Percentiles rank a stretch among this genome's conserved stretches.
Conservation (phyloP, 2,797 vertebrate species). For the Acanthornis magna region DNA sequence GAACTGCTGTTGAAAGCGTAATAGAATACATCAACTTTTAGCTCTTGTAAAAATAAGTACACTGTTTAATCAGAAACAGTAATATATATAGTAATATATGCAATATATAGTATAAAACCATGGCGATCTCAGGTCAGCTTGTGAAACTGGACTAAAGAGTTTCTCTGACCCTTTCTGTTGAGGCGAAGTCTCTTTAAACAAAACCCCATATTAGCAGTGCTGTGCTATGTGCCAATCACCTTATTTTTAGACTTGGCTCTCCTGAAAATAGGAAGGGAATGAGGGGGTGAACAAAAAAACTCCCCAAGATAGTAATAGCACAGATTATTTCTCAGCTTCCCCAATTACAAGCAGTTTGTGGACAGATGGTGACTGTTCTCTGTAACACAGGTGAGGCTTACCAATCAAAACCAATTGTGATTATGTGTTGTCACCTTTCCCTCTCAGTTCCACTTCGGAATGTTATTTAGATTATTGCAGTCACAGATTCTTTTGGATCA, state of each 20-base stretch:
- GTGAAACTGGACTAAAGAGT: not conserved
- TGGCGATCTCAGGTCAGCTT: not conserved
- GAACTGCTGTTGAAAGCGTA: constrained; percentile 26
- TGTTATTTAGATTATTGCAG: not conserved
- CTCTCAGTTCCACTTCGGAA: not conserved
- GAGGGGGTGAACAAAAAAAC: not conserved
- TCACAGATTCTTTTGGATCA: not conserved
- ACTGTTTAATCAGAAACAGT: not conserved
- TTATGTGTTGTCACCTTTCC: not conserved
- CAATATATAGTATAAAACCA: not conserved
- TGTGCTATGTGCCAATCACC: constrained; percentile 4
- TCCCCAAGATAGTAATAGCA: not conserved
- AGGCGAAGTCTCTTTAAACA: not conserved
- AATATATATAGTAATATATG: not conserved
- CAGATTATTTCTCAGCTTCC: not conserved
- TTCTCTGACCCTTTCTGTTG: not conserved
- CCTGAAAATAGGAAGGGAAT: constrained; percentile 30
- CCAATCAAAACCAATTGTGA: not conserved
- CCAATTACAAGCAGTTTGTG: not conserved
- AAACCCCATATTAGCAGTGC: not conserved
- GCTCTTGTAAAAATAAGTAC: constrained; percentile 18
- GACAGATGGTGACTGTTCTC: not conserved
- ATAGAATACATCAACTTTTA: not conserved
- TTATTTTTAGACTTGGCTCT: constrained; percentile 42
- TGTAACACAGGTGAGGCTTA: not conserved